Evolutionary conservation across 2,888 invertebrate species (phyloP).

Genomic region (Euclidia mi): DNA sequence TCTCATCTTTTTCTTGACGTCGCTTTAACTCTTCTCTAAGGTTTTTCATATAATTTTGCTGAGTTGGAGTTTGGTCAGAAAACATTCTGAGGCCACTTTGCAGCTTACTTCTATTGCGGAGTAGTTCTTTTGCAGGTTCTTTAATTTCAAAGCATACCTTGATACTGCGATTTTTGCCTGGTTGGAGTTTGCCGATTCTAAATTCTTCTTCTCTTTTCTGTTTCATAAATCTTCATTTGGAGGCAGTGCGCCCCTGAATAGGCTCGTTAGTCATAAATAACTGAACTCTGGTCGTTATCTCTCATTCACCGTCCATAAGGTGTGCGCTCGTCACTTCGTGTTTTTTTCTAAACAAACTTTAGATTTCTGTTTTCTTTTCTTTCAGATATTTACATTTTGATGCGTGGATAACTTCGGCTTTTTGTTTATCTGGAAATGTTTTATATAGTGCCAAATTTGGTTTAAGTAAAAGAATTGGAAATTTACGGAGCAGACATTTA

Average conservation of each 20-base stretch:
- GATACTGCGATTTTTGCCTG: too few species aligned
- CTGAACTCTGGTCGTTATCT: constrained; percentile 87
- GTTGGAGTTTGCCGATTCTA: too few species aligned
- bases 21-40: too few species aligned
- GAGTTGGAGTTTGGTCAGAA: too few species aligned
- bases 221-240: constrained; percentile 88
- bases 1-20: too few species aligned
- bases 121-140: too few species aligned
- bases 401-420: constrained; percentile 7
- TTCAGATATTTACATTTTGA: constrained; percentile 43
- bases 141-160: too few species aligned
- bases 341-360: constrained; percentile 62
- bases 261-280: constrained; percentile 89
- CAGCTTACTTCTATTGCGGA: too few species aligned
- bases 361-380: constrained; percentile 63
- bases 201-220: too few species aligned
- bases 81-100: too few species aligned
- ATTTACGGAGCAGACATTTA: too few species aligned
- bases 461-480: neutral
- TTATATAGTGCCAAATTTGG: neutral
- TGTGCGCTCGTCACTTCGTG: constrained; percentile 57
- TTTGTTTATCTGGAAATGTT: constrained; percentile 2
- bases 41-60: too few species aligned
- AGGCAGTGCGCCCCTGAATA: constrained; percentile 81
- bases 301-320: constrained; percentile 80